Conservation (phyloP, 37 sponge, comb jelly and placozoan species). For the Theonella swinhoei region DNA sequence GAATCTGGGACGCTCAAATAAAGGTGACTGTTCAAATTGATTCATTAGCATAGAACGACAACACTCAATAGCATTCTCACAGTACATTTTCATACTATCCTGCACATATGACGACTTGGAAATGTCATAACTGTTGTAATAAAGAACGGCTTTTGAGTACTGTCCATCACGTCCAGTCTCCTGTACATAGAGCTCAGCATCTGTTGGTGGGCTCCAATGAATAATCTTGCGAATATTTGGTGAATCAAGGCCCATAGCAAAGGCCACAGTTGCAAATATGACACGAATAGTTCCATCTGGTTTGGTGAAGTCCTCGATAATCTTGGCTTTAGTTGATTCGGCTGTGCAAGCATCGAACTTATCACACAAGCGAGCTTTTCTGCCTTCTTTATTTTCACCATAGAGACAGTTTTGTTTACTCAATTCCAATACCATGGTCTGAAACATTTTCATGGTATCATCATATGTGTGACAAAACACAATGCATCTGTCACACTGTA, state of each 20-base stretch:
- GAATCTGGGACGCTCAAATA: not conserved
- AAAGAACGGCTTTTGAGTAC: conserved; percentile 35
- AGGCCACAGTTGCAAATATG: conserved; percentile 57
- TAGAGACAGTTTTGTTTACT: not conserved
- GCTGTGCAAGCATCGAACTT: conserved; percentile 35
- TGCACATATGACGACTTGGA: not conserved
- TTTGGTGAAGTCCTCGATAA: conserved; percentile 29
- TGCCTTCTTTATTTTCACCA: too few relatives aligned
- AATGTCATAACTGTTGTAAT: conserved; percentile 1
- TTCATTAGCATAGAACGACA: conserved; percentile 28
- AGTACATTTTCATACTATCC: conserved; percentile 12
- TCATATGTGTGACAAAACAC: conserved; percentile 29
- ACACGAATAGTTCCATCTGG: conserved; percentile 13
- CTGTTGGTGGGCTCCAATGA: conserved; percentile 57
- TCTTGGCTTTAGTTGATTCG: conserved; percentile 8
- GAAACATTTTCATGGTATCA: not conserved
- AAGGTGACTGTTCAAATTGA: too few relatives aligned
- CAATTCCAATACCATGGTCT: not conserved
- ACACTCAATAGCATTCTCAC: conserved; percentile 28
- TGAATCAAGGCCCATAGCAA: conserved; percentile 61
- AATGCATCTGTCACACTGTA: too few relatives aligned
- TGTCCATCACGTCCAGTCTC: conserved; percentile 61
- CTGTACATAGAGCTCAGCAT: conserved; percentile 47
- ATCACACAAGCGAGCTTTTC: conserved; percentile 18
- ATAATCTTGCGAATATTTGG: conserved; percentile 38